Percentiles rank a stretch among this genome's conserved stretches.
These are phyloP conservation scores for Aleiodes leptofemur DNA, from an alignment of 2,888 invertebrate genomes.

Conservation along the genomic window DNA sequence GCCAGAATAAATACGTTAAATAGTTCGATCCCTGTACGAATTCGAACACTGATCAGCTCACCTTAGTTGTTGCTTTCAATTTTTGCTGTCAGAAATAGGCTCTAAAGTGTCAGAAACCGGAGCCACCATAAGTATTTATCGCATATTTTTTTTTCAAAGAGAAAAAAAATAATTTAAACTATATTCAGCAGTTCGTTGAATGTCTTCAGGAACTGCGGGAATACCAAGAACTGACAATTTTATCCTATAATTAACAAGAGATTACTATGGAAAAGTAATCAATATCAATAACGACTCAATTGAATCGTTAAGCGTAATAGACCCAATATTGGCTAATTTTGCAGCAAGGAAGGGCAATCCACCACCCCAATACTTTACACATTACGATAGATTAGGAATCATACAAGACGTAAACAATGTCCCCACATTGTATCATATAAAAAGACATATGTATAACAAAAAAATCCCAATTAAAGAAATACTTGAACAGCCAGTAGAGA, in stretches of 20 bases:
- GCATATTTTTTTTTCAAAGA: too few species aligned
- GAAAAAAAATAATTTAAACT: too few species aligned
- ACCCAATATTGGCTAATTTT: background rate
- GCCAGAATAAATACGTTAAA: too few species aligned
- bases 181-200: too few species aligned
- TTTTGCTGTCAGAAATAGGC: too few species aligned
- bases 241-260: slow-evolving; percentile 11
- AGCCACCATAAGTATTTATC: too few species aligned
- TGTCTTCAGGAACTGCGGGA: background rate
- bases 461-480: background rate
- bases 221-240: slow-evolving; percentile 12
- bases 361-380: slow-evolving; percentile 8
- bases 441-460: slow-evolving; percentile 10
- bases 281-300: slow-evolving; percentile 1
- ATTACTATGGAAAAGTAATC: background rate
- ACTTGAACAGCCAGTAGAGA: background rate
- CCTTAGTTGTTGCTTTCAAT: too few species aligned
- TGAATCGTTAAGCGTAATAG: background rate
- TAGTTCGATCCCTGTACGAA: too few species aligned
- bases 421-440: too few species aligned
- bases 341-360: background rate
- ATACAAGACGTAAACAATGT: slow-evolving; percentile 9
- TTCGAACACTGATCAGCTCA: too few species aligned
- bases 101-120: too few species aligned
- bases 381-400: background rate